Base-by-base conservation (phyloP, 2,113 vertebrate species). In the Paradisaea rubra region DNA sequence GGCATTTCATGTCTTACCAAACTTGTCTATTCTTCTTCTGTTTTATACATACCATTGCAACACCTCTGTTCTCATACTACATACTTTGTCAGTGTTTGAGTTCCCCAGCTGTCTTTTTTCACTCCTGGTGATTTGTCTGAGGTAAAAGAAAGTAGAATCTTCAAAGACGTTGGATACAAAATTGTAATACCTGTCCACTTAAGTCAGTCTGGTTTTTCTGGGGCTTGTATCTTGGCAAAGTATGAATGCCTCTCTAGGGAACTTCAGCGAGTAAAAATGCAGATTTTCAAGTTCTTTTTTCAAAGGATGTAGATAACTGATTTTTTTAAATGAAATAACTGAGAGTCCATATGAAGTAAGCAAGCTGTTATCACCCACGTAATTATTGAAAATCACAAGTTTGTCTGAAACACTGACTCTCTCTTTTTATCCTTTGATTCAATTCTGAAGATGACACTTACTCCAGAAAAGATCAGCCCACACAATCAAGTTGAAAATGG, bases 371-470 rank as follows among this genome's bases (percentile, higher is more conserved):
- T 70, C 10, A 10, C 19, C 33, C 17, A 16, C 0, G 0, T 88
- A 53, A 64, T 95, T 86, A 59, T 70, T 86, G 28, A 95, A 81
- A 94, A 91, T 76, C 71, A 66, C 39, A 70, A 86, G 80, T 89
- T 80, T 4, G 1, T 80, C 30, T 74, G 87, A 93, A 89, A 66
- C 42, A 73, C 30, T 24, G 35, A 33, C 44, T 91, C 23, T 76
- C 8, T 37, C n/a, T 64, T 89, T 88, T 72, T 73, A 57, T n/a
- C 21, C 21, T 88, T 86, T 86, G 39, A 83, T 94, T 70, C 86
- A 52, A 77, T 63, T 86, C 64, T 70, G 73, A 79, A 86, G 45
- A 45, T 85, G 45, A 56, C 52, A 33, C 28, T 73, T 37, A 79
- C 15, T 45, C 54, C 56, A 64, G 82, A 64, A 89, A 71, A 81